Evolutionary conservation across 2,797 vertebrate species (phyloP).

Genomic region (Lithobates sylvaticus): DNA sequence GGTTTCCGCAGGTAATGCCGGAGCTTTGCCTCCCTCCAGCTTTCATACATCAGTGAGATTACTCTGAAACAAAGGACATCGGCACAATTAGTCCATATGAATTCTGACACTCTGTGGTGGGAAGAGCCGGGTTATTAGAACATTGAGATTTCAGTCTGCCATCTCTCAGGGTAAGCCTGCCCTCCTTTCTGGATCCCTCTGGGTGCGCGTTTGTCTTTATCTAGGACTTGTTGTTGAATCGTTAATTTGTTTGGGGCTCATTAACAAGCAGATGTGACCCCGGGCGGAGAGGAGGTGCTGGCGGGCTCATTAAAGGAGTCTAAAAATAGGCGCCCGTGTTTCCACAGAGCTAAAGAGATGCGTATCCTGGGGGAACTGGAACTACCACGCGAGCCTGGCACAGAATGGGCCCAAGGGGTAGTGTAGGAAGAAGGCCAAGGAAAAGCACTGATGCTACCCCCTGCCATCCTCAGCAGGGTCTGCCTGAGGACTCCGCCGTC

Average conservation of each 20-base stretch:
- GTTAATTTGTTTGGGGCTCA: conserved; percentile 57
- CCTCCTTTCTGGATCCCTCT: conserved; percentile 4
- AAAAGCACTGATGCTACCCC: background rate
- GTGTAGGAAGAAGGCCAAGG: background rate
- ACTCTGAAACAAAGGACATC: too few relatives aligned
- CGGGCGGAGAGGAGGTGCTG: conserved; percentile 25
- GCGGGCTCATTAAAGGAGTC: conserved; percentile 43
- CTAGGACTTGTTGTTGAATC: conserved; percentile 47
- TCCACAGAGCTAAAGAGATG: conserved; percentile 2
- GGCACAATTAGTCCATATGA: too few relatives aligned
- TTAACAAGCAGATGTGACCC: conserved; percentile 58
- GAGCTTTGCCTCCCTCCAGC: too few relatives aligned
- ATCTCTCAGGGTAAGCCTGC: background rate
- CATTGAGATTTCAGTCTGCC: conserved; percentile 10
- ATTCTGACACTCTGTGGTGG: too few relatives aligned
- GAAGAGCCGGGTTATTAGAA: background rate
- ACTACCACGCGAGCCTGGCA: conserved; percentile 28
- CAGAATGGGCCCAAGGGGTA: background rate
- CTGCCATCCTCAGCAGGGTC: background rate
- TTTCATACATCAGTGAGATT: too few relatives aligned
- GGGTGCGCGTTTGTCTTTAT: conserved; percentile 5
- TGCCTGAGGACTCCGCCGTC: background rate
- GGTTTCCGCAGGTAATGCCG: too few relatives aligned
- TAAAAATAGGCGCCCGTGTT: conserved; percentile 40
- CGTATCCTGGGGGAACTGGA: conserved; percentile 19